These are phyloP conservation scores for Bergia puertoricense DNA, from an alignment of 92 coral and sea anemone genomes.

Conservation along the genomic window DNA sequence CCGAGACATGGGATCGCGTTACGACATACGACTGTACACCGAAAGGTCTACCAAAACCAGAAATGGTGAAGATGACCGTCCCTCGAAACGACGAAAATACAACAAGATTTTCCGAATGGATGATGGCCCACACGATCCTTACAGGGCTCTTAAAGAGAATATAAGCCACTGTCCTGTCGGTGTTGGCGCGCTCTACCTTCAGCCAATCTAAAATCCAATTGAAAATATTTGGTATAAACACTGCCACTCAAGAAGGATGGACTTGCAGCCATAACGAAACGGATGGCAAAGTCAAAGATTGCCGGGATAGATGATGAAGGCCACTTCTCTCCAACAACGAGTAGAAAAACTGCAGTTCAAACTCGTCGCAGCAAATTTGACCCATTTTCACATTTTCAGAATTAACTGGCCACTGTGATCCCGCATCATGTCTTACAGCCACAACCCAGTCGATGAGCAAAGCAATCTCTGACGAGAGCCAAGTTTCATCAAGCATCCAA, in stretches of 20 bases:
- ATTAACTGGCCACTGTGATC: background rate
- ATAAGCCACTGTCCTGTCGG: background rate
- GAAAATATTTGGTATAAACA: conserved; percentile 30
- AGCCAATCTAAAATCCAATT: background rate
- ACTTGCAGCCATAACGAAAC: conserved; percentile 40
- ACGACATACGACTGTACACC: background rate
- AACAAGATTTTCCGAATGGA: conserved; percentile 41
- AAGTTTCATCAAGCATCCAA: conserved; percentile 5
- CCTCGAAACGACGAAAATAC: background rate
- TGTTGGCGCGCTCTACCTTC: background rate
- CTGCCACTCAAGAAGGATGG: conserved; percentile 40
- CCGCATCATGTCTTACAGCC: conserved; percentile 50
- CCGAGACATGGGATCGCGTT: background rate
- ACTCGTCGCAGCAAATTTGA: conserved; percentile 47
- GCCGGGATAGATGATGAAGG: conserved; percentile 42
- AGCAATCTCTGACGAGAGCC: conserved; percentile 9
- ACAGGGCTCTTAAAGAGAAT: background rate
- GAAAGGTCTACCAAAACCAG: background rate
- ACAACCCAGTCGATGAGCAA: conserved; percentile 37
- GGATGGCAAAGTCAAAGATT: conserved; percentile 26
- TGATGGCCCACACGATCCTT: conserved; percentile 36
- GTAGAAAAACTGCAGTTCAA: conserved; percentile 47
- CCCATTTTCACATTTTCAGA: conserved; percentile 38
- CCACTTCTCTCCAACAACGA: conserved; percentile 28
- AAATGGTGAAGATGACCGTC: conserved; percentile 27